Evolutionary conservation across 2,888 invertebrate genomes (phyloP), one percentile per base, ranked within the genome.

Genomic region (Orchestes rusci): DNA sequence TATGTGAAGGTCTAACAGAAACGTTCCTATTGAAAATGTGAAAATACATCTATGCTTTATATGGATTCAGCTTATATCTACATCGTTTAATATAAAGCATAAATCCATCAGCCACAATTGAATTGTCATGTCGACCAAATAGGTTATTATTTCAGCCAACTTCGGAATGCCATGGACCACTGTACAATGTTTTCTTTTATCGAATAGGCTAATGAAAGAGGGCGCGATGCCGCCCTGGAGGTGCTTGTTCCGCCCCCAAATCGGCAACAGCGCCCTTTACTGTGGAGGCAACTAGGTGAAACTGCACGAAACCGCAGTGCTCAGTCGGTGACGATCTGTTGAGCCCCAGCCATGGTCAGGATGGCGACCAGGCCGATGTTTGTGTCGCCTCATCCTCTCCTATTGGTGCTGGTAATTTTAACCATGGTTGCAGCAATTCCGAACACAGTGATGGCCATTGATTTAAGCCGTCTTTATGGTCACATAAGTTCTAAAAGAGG

Each of bases 381-480:
- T 43, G 45, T 43, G 40, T 48, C 51, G 42, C 63, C 64, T 57
- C 67, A 67, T 61, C 67, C 67, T 59, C 60, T 67, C 54, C 59
- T 67, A 57, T 62, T 67, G 59, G 62, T 63, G 56, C 63, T 67
- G 59, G 62, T 64, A 53, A 70, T 78, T 45, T 73, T 76, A 54
- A 75, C 77, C 38, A 69, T 80, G 57, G 76, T 80, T 68, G 75
- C 79, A 60, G 74, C 80, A 56, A 73, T 81, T 60, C 82, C 82
- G 36, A 75, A 75, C 57, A 73, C 77, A 43, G 79, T 77, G 56
- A 73, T 76, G 64, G 82, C 84, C 53, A 79, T 89, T 57, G 88
- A 89, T 72, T 76, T 89, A 58, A 84, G 82, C 69, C 78, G 83
- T 52, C 77, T 89, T 44, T 88, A 89, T 61, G 87, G 86, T 13